Evolutionary conservation across 2,113 vertebrate genomes (phyloP), one percentile per base, ranked within the genome.

Genomic region (Pogonocichla stellata): DNA sequence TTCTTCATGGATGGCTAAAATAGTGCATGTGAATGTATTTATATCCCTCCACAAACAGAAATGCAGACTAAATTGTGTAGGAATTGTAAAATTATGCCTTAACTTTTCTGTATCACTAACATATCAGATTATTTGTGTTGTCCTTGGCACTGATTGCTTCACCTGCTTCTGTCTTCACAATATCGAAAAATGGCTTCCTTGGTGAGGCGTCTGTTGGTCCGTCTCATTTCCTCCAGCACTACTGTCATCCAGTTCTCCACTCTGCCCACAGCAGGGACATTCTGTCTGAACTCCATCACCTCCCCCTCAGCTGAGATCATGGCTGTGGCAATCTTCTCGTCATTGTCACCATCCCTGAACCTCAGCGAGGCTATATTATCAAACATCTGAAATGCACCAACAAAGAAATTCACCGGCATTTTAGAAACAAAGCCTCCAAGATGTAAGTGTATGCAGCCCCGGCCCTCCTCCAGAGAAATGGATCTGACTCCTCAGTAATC

Each of bases 211-310:
- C 98, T 96, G 95, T 99, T 99, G 2, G 98, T 99, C 72, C 97
- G 97, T 67, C 98, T 98, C 99, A 99, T 99, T 89, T 99, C 99
- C 5, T 88, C 82, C 38, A 99, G 95, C 17, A 99, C 98, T 0
- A 89, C 97, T 0, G 98, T 99, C 99, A 99, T 99, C 99, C 99
- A 99, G 2, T 98, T 99, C 95, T 99, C 99, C 92, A 99, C 99
- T 7, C 98, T 98, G 22, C 99, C 99, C 62, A 98, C 98, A 1
- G 99, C 98, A 47, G 96, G 86, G 19, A 99, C 43, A 12, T 97
- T 69, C 90, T 98, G 98, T 36, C 88, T 98, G 93, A 99, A 98
- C 34, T 98, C 97, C 99, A 99, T 99, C 93, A 98, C 97, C 94
- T 99, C 99, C 3, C 98, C 98, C 88, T 99, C 99, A 3, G 99